Evolutionary conservation across 2,113 vertebrate species (phyloP).

Genomic region (Pterocles burchelli): DNA sequence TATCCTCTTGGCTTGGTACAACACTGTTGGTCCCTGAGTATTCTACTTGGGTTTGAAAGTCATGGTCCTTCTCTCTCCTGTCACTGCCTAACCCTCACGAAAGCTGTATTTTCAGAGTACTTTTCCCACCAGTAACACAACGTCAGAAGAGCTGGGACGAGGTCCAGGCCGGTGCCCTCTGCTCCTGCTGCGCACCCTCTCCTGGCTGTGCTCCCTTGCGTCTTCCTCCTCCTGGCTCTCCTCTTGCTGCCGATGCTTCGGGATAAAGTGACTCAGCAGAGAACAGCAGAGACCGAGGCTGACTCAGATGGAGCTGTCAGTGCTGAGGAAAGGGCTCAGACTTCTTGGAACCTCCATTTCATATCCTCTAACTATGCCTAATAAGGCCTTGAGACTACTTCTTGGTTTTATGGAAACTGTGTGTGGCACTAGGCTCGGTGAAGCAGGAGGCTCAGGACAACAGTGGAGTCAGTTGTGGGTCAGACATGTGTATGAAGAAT

Average conservation of each 20-base stretch:
- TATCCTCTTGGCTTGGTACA: background rate
- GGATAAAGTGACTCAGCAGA: slow-evolving; percentile 37
- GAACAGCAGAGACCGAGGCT: background rate
- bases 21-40: background rate
- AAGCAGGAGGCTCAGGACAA: background rate
- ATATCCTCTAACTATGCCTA: background rate
- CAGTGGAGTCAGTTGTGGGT: background rate
- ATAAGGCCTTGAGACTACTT: background rate
- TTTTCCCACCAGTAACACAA: background rate
- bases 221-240: background rate
- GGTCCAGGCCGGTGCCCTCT: slow-evolving; percentile 4
- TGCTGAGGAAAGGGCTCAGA: slow-evolving; percentile 10
- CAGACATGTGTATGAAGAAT: background rate
- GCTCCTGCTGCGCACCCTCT: background rate
- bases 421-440: background rate
- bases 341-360: slow-evolving; percentile 21
- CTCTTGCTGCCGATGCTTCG: accelerated
- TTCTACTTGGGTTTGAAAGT: background rate
- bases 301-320: background rate
- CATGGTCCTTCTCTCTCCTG: background rate
- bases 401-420: background rate
- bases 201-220: background rate
- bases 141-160: background rate
- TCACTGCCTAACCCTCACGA: background rate
- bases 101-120: background rate